These are phyloP conservation scores for Tiliacea aurago DNA, from an alignment of 2,888 invertebrate genomes.

Conservation along the genomic window DNA sequence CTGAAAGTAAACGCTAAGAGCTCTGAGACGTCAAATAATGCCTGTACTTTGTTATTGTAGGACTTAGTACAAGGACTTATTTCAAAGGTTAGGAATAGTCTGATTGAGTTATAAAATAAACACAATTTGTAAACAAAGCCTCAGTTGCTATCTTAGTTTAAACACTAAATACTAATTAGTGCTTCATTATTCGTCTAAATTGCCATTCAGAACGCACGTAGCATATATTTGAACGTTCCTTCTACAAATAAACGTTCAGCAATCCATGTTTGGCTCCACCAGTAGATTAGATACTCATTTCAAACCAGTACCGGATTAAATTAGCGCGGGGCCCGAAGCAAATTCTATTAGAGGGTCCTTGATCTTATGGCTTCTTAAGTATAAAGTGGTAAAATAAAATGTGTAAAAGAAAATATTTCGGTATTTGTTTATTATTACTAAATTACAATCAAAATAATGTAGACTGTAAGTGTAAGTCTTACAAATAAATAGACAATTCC, in stretches of 20 bases:
- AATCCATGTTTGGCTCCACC: neutral
- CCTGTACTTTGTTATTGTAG: neutral
- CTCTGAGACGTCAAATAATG: neutral
- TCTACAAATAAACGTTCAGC: neutral
- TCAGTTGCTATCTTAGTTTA: neutral
- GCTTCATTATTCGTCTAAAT: neutral
- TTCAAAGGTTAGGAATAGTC: neutral
- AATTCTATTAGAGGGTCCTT: too few species aligned
- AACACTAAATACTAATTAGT: neutral
- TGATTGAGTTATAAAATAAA: neutral
- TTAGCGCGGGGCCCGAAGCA: too few species aligned
- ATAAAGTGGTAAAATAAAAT: too few species aligned
- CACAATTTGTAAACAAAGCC: neutral
- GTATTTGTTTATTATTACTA: too few species aligned
- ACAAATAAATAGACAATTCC: too few species aligned
- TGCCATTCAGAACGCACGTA: neutral
- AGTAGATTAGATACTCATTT: neutral
- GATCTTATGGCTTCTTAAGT: too few species aligned
- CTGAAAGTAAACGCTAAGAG: slow-evolving; percentile 13
- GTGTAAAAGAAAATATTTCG: too few species aligned
- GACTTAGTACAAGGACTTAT: neutral
- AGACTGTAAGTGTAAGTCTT: too few species aligned
- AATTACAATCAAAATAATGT: too few species aligned
- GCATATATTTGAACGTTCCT: neutral
- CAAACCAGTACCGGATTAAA: too few species aligned